Percentiles rank a stretch among this genome's conserved stretches.
phyloP scores from a whole-genome alignment of 2,113 vertebrate genomes.

The Brachyhypopomus gauderio region DNA sequence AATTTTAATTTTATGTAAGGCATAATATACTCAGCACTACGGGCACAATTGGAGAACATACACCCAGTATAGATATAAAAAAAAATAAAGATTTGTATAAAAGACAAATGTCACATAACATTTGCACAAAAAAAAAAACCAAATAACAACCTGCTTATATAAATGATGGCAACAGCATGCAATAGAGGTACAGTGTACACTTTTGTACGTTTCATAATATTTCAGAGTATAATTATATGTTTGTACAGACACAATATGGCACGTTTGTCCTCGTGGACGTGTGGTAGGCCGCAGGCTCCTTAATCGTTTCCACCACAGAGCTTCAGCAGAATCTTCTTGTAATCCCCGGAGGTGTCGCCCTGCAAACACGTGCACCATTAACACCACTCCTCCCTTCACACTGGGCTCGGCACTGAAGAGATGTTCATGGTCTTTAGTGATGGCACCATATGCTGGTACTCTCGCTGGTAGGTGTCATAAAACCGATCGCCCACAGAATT shows the following conservation, averaged over 20 bases:
- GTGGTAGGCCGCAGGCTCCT: neutral
- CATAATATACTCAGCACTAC: slow-evolving; percentile 8
- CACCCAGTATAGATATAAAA: neutral
- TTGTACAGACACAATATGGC: slow-evolving; percentile 27
- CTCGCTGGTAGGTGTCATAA: neutral
- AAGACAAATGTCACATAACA: slow-evolving; percentile 36
- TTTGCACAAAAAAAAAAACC: slow-evolving; percentile 34
- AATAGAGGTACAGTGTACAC: slow-evolving; percentile 29
- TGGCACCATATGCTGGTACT: neutral
- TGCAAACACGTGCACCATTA: slow-evolving; percentile 61
- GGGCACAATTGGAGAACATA: slow-evolving; percentile 26
- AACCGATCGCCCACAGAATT: neutral
- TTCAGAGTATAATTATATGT: slow-evolving; percentile 31
- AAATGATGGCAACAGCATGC: slow-evolving; percentile 59
- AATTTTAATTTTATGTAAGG: neutral
- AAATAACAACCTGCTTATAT: slow-evolving; percentile 43
- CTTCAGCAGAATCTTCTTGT: slow-evolving; percentile 92
- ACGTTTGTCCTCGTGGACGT: slow-evolving; percentile 14
- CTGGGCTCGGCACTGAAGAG: neutral
- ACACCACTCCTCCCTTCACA: slow-evolving; percentile 2
- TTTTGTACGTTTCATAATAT: neutral
- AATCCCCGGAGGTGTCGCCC: slow-evolving; percentile 97
- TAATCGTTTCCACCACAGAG: slow-evolving; percentile 96
- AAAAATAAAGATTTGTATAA: slow-evolving; percentile 38
- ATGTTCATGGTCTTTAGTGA: neutral